phyloP scores from a whole-genome alignment of 1,140 invertebrate species.

The Aricia agestis region DNA sequence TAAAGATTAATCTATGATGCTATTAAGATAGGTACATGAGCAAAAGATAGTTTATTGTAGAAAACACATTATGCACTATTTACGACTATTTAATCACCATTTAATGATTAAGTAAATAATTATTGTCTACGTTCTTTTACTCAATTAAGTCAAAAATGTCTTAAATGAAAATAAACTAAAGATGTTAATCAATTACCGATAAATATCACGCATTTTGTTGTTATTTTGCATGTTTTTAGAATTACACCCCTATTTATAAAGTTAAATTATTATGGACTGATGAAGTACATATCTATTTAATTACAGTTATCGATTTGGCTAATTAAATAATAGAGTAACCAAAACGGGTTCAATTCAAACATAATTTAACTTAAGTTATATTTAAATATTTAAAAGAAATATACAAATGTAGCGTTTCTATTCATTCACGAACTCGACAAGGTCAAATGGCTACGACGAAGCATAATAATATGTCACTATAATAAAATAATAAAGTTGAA shows the following conservation, averaged over 20 bases:
- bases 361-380: not conserved
- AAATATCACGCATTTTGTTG: no score
- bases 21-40: constrained; percentile 19
- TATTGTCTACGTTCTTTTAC: not conserved
- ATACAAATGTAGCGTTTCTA: not conserved
- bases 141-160: not conserved
- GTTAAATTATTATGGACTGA: no score
- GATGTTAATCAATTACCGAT: no score
- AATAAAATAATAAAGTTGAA: constrained; percentile 3
- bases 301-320: no score
- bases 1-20: constrained; percentile 45
- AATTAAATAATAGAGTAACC: not conserved
- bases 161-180: no score
- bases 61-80: not conserved
- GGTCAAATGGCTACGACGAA: not conserved
- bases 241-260: no score
- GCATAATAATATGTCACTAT: not conserved
- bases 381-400: not conserved
- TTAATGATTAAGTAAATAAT: not conserved
- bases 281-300: no score
- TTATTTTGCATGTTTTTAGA: no score
- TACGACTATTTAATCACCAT: not conserved
- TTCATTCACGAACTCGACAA: constrained; percentile 8
- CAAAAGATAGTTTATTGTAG: not conserved
- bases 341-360: no score